Base-by-base conservation (phyloP, 2,113 vertebrate species). In the Alexandromys fortis region DNA sequence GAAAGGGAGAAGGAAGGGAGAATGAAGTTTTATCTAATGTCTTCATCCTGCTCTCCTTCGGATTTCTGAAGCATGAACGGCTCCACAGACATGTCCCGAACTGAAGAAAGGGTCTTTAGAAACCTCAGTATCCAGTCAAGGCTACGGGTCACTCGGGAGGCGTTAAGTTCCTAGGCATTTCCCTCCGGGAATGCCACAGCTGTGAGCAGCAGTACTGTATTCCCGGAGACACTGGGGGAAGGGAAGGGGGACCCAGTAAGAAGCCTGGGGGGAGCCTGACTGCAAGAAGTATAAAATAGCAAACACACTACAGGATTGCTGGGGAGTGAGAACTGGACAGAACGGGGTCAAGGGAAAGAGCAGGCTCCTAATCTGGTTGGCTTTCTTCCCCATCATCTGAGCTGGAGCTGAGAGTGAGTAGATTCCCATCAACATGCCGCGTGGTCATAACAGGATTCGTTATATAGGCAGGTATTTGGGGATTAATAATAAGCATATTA, bases 401-500 rank as follows among this genome's bases (percentile, higher is more conserved):
- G 75, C 35, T 35, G 28, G 73, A 94, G 55, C 16, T 65, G 33
- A 81, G 11, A n/a, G 33, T 14, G 61, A 70, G 35, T 52, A 68
- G 55, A 78, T 47, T 83, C 79, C 76, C 47, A 75, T 49, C 75
- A 89, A 55, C 65, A 89, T 0, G 17, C 72, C 47, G 52, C 35
- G 38, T 58, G 55, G 87, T 79, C 87, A 35, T 28, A 82, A 55
- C 73, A 55, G 68, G 67, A 33, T 21, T n/a, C 22, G 61, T 72
- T 83, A 55, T 73, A 22, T 61, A 63, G n/a, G 38, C 82, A 87
- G 87, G 73, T 86, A 12, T 77, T n/a, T 73, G 67, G 82, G 68
- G 70, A 92, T 97, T 95, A 86, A 92, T 75, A 88, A 63, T 16
- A 7, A 77, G 65, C 76, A 82, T 96, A 95, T 94, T 96, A 95